phyloP scores from a whole-genome alignment of 2,888 invertebrate genomes.

The Argyresthia albistria region DNA sequence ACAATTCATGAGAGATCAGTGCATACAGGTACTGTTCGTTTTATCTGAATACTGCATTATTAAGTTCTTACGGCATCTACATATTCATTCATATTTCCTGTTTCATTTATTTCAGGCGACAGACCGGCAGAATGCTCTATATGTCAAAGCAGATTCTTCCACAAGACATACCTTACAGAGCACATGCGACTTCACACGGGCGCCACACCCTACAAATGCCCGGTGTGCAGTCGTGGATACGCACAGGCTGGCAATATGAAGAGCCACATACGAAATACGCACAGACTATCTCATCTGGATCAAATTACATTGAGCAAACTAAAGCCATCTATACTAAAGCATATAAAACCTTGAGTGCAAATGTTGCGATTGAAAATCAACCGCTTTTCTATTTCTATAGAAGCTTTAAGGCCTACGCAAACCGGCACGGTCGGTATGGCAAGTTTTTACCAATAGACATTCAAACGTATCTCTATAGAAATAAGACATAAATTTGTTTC shows the following conservation, averaged over 20 bases:
- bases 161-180: constrained; percentile 54
- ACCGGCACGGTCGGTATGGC: too few relatives aligned
- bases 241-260: constrained; percentile 64
- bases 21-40: constrained; percentile 47
- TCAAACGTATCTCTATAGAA: too few relatives aligned
- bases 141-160: constrained; percentile 52
- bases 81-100: too few relatives aligned
- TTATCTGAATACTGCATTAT: too few relatives aligned
- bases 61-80: too few relatives aligned
- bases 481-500: too few relatives aligned
- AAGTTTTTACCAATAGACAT: too few relatives aligned
- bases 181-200: constrained; percentile 65
- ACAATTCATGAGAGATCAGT: constrained; percentile 56
- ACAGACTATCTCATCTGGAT: constrained; percentile 49
- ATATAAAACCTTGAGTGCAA: too few relatives aligned
- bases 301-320: constrained; percentile 38
- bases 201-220: constrained; percentile 63
- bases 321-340: constrained; percentile 23
- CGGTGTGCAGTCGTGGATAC: constrained; percentile 56
- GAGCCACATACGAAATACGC: constrained; percentile 49
- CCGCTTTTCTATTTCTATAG: too few relatives aligned
- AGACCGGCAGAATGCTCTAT: constrained; percentile 52
- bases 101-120: constrained; percentile 36
- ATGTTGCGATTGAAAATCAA: too few relatives aligned
- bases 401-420: too few relatives aligned